Conservation (phyloP, 2,888 invertebrate species). For the Harpagoxenus sublaevis region DNA sequence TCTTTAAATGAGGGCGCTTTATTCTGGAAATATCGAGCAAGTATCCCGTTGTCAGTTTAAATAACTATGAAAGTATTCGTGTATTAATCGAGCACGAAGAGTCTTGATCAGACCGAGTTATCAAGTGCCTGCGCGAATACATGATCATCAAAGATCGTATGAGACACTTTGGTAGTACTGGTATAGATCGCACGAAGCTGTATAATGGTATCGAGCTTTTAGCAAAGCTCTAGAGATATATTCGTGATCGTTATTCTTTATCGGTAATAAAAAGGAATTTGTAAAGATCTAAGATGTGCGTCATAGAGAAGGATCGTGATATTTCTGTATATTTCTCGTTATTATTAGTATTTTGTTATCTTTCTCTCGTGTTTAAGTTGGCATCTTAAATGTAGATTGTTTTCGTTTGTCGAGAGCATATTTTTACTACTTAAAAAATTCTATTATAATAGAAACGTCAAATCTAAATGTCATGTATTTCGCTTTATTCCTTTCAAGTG, state of each 20-base stretch:
- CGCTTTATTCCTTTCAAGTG: constrained; percentile 2
- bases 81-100: constrained; percentile 48
- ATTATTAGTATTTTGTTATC: constrained; percentile 71
- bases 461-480: constrained; percentile 2
- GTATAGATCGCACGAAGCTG: constrained; percentile 69
- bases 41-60: constrained; percentile 54
- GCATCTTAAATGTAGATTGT: constrained; percentile 33
- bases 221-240: constrained; percentile 56
- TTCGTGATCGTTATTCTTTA: constrained; percentile 59
- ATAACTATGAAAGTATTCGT: constrained; percentile 51
- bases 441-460: constrained; percentile 5
- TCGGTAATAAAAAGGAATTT: constrained; percentile 63
- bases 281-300: constrained; percentile 55
- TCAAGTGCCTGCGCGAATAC: constrained; percentile 83
- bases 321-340: constrained; percentile 74
- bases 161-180: constrained; percentile 77
- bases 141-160: constrained; percentile 68
- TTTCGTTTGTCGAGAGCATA: constrained; percentile 25
- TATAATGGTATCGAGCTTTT: constrained; percentile 60
- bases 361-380: constrained; percentile 59
- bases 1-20: constrained; percentile 65
- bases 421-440: constrained; percentile 20
- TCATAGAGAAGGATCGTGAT: constrained; percentile 69
- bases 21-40: constrained; percentile 54
- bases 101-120: constrained; percentile 65